A percentile compares a stretch with the other conserved stretches of the same genome.
Conservation (phyloP, 2,888 invertebrate genomes). For the Dimorphilus gyrociliatus region DNA sequence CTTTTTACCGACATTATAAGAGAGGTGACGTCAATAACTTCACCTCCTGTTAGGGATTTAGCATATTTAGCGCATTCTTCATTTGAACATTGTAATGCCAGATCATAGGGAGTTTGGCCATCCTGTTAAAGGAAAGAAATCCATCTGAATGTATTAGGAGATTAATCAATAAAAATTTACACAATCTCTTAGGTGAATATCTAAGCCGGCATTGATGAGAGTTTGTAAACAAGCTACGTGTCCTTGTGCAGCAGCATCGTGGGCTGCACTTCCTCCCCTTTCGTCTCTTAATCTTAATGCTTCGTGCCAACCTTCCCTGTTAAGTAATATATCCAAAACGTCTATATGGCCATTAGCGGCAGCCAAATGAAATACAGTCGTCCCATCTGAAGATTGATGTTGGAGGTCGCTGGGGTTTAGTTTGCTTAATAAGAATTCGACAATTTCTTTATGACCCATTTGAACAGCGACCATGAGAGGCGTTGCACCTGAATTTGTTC, state of each 20-base stretch:
- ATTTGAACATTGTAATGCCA: slow-evolving; percentile 10
- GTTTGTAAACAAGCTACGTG: slow-evolving; percentile 12
- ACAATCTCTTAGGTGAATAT: slow-evolving; percentile 12
- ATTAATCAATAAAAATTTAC: slow-evolving; percentile 4
- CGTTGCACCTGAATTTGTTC: slow-evolving; percentile 71
- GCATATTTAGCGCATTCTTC: slow-evolving; percentile 10
- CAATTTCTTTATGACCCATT: slow-evolving; percentile 56
- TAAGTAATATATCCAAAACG: slow-evolving; percentile 58
- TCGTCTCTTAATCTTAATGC: slow-evolving; percentile 55
- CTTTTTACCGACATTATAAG: not conserved
- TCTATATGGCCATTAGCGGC: slow-evolving; percentile 51
- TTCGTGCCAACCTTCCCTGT: slow-evolving; percentile 49
- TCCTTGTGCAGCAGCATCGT: slow-evolving; percentile 69
- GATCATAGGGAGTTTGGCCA: slow-evolving; percentile 12
- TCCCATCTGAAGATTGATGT: slow-evolving; percentile 51
- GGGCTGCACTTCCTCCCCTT: slow-evolving; percentile 69
- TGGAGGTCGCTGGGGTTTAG: slow-evolving; percentile 7
- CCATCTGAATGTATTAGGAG: not conserved
- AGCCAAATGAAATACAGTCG: slow-evolving; percentile 70
- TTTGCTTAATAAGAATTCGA: slow-evolving; percentile 10
- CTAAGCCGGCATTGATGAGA: slow-evolving; percentile 10
- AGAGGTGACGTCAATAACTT: not conserved
- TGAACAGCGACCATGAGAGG: slow-evolving; percentile 72
- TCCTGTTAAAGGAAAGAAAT: slow-evolving; percentile 7
- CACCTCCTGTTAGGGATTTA: slow-evolving; percentile 2